phyloP scores from a whole-genome alignment of 1,140 invertebrate genomes.

The Calephelis nemesis region DNA sequence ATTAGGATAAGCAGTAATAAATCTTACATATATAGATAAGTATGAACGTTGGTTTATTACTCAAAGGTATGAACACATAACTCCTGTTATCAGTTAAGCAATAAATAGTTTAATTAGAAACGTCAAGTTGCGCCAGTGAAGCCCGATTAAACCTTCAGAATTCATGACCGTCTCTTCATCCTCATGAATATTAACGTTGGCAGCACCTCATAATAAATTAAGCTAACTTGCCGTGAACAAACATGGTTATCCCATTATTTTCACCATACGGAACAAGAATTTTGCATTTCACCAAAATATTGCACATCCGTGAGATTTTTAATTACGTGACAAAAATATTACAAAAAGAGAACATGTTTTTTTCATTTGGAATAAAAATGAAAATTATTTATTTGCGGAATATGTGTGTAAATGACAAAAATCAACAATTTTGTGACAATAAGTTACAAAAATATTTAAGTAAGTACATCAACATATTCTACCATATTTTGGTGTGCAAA shows the following conservation, averaged over 20 bases:
- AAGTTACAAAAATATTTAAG: no score
- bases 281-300: not conserved
- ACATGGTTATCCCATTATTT: slow-evolving; percentile 30
- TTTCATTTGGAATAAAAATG: no score
- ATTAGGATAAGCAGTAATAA: no score
- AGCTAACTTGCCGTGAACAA: slow-evolving; percentile 21
- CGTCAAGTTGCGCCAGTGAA: not conserved
- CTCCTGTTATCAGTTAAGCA: not conserved
- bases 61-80: not conserved
- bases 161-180: slow-evolving; percentile 11
- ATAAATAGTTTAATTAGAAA: not conserved
- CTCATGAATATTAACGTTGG: slow-evolving; percentile 27
- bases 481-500: no score
- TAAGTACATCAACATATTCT: no score
- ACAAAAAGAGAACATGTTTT: no score
- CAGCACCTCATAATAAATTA: slow-evolving; percentile 27
- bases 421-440: no score
- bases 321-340: not conserved
- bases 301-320: not conserved
- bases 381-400: no score
- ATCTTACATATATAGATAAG: no score
- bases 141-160: slow-evolving; percentile 7
- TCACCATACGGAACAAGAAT: not conserved
- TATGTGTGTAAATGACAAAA: no score
- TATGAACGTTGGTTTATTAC: no score